Evolutionary conservation across 1,140 invertebrate species (phyloP), one percentile per base, ranked within the genome.

Genomic region (Thaumatotibia leucotreta): DNA sequence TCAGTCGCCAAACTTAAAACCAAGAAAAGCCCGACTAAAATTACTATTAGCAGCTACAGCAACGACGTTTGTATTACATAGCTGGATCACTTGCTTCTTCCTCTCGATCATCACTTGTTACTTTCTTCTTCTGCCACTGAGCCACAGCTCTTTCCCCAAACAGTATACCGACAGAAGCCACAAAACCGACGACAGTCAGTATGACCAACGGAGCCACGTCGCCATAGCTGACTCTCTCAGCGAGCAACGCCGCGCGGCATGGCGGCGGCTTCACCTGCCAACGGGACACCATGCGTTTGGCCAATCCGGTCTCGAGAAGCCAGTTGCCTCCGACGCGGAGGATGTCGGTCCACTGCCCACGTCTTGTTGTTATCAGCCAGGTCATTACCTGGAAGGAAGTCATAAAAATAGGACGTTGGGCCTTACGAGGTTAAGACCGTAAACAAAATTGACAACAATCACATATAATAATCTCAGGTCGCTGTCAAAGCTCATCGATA

Each of bases 161-260:
- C 5, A 89, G 49, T 17, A 85, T 52, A 1, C 78, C 20, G 0
- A 85, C 23, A 6, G 86, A 84, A 0, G 75, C 4, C 11, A 79
- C 2, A 8, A 68, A 73, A 3, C 75, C 81, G 4, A 69, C 24
- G 0, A 74, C 14, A 8, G 78, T 80, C 0, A 82, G 10, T 4
- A 69, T 35, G 10, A 88, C 32, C 6, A 82, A 50, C 0, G 84
- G 77, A 0, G 75, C 66, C 0, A 89, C 66, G 58, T 89, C 86
- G 23, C 73, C 67, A 22, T 86, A 73, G 10, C 84, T 88, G 2
- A 89, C 86, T 65, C 80, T 73, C 70, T 89, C 86, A 54, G 86
- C 86, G 14, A 89, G 69, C 4, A 89, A 65, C 0, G 84, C 73
- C 0, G 82, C 75, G 52, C 80, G 72, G 67, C 86, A 89, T 0